Evolutionary conservation across 1,140 invertebrate species (phyloP), one percentile per base, ranked within the genome.

Genomic region (Chrysomallon squamiferum): DNA sequence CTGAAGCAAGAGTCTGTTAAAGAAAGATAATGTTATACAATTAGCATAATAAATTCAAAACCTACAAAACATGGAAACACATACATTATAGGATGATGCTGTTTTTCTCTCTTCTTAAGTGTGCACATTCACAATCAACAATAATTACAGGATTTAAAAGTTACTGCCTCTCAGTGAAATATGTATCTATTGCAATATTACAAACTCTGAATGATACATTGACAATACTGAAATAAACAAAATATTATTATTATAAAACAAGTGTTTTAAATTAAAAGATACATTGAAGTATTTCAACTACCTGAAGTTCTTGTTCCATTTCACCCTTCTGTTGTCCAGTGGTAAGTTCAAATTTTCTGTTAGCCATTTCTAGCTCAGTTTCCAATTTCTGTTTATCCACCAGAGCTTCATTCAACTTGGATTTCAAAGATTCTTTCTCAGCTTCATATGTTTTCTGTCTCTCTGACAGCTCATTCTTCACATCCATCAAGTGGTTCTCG

Each of bases 401-500:
- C 11, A 71, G 65, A 61, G 75, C 61, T 52, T 83, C 80, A 22
- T 68, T 50, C 43, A 81, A 57, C 62, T 78, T 74, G 22, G 49
- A 63, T 54, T 71, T 74, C 29, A 82, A 54, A 22, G 77, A 15
- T 58, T 81, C 75, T n/a, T 82, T 30, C 57, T 84, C 79, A 3
- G 70, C 69, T 69, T 85, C 81, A 63, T 74, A 77, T 18, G 65
- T 72, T 45, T 74, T 75, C 63, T 81, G 79, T 32, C 75, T 73
- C 11, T 84, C 75, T 25, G 76, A 76, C 25, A 85, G 62, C 57
- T 86, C 85, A 50, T 73, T 77, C 56, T 85, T 75, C 32, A 85
- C 68, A 18, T 43, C 49, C 18, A 27, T 41, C 6, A 73, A 45
- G 22, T 75, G 67, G 25, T 71, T 60, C 3, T 65, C 22, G 18